Evolutionary conservation across 2,797 vertebrate genomes (phyloP), one percentile per base, ranked within the genome.

Genomic region (Pseudochirops cupreus): DNA sequence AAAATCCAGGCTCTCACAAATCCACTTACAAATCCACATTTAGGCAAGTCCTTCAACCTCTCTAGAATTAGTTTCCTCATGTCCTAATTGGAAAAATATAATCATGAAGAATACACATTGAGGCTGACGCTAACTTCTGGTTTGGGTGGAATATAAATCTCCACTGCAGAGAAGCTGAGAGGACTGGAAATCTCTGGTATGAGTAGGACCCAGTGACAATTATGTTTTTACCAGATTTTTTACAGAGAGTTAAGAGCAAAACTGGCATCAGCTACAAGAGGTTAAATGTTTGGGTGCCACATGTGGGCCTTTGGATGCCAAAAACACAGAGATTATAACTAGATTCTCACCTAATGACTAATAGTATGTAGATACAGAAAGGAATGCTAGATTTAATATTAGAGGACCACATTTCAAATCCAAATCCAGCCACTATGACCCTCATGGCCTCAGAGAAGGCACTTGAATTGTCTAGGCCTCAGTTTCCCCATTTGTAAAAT

Each of bases 131-230:
- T 87, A 26, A 50, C 24, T 87, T 87, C 39, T 87, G 9, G 21
- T 87, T 87, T 46, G 39, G 39, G 39, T 46, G 3, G 16, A 39
- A 39, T 39, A 39, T 21, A 39, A 39, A 39, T 18, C n/a, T 74
- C 67, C 33, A 39, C 7, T 82, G 10, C 24, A 87, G 39, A 55
- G 56, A 56, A 39, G 4, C 56, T 53, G 29, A 91, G 18, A 10
- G 87, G 5, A 59, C 53, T 93, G 31, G n/a, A 96, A 95, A 90
- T 39, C 26, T 96, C 16, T 39, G 54, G 39, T 29, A 56, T 87
- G 92, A 62, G 53, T 26, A 55, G 91, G 56, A 33, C 7, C 9
- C 57, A 91, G 67, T 39, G 91, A 16, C n/a, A 56, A 87, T 55
- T 91, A 58, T 16, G 50, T 29, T 95, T 90, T 94, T 21, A 58